A percentile compares a stretch with the other conserved stretches of the same genome.
phyloP scores from a whole-genome alignment of 2,113 vertebrate genomes.

The Polypterus bichir region DNA sequence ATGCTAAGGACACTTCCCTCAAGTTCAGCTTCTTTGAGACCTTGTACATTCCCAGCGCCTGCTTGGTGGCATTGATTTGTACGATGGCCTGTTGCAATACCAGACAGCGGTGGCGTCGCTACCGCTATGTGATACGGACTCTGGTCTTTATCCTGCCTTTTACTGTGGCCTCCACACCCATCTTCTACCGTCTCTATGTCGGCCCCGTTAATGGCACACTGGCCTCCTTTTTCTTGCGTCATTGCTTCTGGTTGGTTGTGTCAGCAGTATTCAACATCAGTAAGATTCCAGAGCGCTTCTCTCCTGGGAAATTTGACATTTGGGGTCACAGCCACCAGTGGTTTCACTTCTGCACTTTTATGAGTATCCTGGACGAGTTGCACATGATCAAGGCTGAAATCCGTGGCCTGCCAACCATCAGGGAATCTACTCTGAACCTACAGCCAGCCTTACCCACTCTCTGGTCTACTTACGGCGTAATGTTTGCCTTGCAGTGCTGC shows the following conservation, averaged over 20 bases:
- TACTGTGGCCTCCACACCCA: slow-evolving; percentile 43
- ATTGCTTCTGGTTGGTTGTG: slow-evolving; percentile 54
- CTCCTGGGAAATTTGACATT: slow-evolving; percentile 54
- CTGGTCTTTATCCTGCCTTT: slow-evolving; percentile 56
- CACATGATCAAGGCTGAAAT: slow-evolving; percentile 59
- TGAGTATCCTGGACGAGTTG: slow-evolving; percentile 60
- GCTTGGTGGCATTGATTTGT: slow-evolving; percentile 46
- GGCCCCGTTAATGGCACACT: slow-evolving; percentile 23
- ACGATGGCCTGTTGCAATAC: slow-evolving; percentile 55
- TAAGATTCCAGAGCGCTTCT: slow-evolving; percentile 53
- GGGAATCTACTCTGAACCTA: slow-evolving; percentile 23
- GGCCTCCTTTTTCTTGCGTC: slow-evolving; percentile 45
- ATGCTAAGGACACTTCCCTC: background rate
- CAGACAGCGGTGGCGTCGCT: slow-evolving; percentile 41
- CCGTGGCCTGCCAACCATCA: slow-evolving; percentile 25
- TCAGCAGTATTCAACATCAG: slow-evolving; percentile 59
- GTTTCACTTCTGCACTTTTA: slow-evolving; percentile 62
- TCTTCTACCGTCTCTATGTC: slow-evolving; percentile 49
- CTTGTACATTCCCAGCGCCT: slow-evolving; percentile 50
- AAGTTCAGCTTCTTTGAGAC: slow-evolving; percentile 36
- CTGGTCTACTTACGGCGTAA: slow-evolving; percentile 47
- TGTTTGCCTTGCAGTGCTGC: slow-evolving; percentile 48
- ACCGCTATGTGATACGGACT: slow-evolving; percentile 55
- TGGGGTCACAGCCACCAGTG: slow-evolving; percentile 69
- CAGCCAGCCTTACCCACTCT: slow-evolving; percentile 34